Evolutionary conservation across 2,797 vertebrate genomes (phyloP), one percentile per base, ranked within the genome.

Genomic region (Chiloscyllium punctatum): DNA sequence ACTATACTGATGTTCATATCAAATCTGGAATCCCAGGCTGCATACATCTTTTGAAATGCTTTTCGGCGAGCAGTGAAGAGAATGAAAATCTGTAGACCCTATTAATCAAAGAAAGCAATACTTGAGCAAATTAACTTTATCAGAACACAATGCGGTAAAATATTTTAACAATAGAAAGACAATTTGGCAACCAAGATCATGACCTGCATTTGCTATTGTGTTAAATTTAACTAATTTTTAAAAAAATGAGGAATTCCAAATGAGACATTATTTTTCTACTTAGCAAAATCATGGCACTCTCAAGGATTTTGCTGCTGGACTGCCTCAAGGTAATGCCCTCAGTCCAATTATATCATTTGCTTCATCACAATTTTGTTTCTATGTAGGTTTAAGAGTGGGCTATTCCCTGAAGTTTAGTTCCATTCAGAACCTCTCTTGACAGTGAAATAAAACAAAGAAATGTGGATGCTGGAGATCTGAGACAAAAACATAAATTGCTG

Each of bases 51-150:
- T 96, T 96, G 96, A 95, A 97, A 97, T 94, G 96, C 1, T 94
- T 96, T 87, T 68, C 96, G 96, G 96, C 90, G 96, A 91, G 97
- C 94, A 42, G 96, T 96, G 8, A 97, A 95, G 18, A 97, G 82
- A 95, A 97, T 30, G 96, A 97, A 97, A 95, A 97, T 97, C 96
- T 97, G 97, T 68, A 97, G 57, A 95, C 96, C 97, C 96, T 97
- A 96, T 88, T 96, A 72, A 79, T 1, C 95, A 96, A 8, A 87
- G 95, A 77, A 95, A 96, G 51, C 9, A 96, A 92, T 42, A 27
- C 69, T 94, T 94, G 69, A 68, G 66, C 21, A 69, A 42, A 25
- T 69, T 11, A 94, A 37, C 18, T 69, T 30, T 15, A 11, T 66
- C 53, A 94, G 15, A 94, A 42, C 37, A 69, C 33, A 18, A 66